phyloP scores from a whole-genome alignment of 2,113 vertebrate species.

The Apaloderma vittatum region DNA sequence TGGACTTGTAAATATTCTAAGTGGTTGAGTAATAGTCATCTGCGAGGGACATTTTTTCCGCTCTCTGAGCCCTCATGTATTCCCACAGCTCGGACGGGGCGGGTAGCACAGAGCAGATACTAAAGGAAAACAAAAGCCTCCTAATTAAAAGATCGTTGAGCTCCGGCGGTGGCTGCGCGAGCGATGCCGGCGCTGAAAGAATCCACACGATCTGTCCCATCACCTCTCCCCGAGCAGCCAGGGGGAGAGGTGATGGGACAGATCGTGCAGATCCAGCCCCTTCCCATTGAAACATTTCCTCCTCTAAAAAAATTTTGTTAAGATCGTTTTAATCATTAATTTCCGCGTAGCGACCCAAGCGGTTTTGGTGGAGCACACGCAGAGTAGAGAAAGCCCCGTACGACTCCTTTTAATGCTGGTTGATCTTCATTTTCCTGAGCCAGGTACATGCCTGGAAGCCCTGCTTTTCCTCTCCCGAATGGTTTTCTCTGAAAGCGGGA shows the following conservation, averaged over 20 bases:
- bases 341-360: rapidly evolving
- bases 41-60: slow-evolving; percentile 61
- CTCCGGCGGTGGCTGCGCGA: neutral
- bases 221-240: too few species aligned
- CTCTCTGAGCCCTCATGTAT: neutral
- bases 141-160: neutral
- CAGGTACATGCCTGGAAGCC: rapidly evolving
- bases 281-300: neutral
- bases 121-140: neutral
- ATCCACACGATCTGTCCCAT: too few species aligned
- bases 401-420: neutral
- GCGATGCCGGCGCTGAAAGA: neutral
- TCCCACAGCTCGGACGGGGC: neutral
- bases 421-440: neutral
- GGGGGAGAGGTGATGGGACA: neutral
- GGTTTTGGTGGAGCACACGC: neutral
- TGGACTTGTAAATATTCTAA: slow-evolving; percentile 73
- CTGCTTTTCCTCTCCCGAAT: neutral
- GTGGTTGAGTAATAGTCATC: slow-evolving; percentile 69
- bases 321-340: rapidly evolving
- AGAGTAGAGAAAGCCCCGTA: too few species aligned
- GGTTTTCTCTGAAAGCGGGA: neutral
- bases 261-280: neutral
- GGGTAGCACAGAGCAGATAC: neutral
- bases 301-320: neutral